Evolutionary conservation across 1,140 invertebrate species (phyloP).

Genomic region (Aporrectodea caliginosa): DNA sequence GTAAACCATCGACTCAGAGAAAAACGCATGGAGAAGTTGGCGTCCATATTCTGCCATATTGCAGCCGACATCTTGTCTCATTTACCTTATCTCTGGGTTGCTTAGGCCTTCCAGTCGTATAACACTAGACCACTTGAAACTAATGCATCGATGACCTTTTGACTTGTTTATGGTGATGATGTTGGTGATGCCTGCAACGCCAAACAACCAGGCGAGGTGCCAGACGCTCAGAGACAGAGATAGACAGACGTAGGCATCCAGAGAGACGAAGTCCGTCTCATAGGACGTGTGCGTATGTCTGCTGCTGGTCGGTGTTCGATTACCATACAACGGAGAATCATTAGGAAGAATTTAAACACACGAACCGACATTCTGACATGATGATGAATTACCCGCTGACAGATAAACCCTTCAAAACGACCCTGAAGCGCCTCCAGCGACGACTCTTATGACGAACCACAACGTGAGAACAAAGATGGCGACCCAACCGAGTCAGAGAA

Average conservation of each 20-base stretch:
- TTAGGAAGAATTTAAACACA: background rate
- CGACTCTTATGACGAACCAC: no score
- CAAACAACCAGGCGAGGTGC: background rate
- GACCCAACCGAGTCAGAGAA: no score
- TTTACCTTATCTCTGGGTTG: no score
- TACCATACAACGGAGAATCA: background rate
- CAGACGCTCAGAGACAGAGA: background rate
- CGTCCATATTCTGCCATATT: background rate
- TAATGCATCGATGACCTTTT: background rate
- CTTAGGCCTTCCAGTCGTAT: no score
- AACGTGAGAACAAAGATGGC: no score
- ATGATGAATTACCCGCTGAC: background rate
- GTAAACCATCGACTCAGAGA: no score
- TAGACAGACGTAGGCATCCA: background rate
- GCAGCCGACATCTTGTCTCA: background rate
- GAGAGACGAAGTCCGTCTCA: no score
- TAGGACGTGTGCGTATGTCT: background rate
- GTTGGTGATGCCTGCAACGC: background rate
- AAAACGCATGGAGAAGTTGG: background rate
- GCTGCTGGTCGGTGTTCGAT: background rate
- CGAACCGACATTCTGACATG: background rate
- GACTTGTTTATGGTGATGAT: background rate
- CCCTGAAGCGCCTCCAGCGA: no score
- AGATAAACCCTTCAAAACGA: background rate
- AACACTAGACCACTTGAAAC: background rate